These are phyloP conservation scores for Oscheius sp. DNA, from an alignment of 2,888 invertebrate genomes.

Conservation along the genomic window DNA sequence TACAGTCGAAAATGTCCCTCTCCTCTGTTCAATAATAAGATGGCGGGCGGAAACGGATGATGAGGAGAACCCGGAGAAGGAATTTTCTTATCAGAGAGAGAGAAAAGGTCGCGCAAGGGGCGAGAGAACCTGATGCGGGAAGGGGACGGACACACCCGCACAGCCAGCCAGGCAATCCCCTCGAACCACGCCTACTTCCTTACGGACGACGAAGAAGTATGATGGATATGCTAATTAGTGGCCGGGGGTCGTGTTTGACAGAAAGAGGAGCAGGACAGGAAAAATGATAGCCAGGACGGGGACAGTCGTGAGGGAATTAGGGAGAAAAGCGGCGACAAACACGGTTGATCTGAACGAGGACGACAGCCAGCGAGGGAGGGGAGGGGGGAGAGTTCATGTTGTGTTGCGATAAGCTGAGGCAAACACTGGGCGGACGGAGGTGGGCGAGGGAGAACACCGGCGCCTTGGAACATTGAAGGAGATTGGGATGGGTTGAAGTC, in stretches of 20 bases:
- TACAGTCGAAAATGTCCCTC: no score
- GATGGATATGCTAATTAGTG: conserved; percentile 21
- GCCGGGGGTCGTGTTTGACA: conserved; percentile 9
- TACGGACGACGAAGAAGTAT: not conserved
- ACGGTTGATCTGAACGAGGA: conserved; percentile 12
- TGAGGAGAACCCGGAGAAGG: not conserved
- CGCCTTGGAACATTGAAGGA: no score
- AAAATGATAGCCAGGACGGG: conserved; percentile 22
- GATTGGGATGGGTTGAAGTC: no score
- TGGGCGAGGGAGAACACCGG: not conserved
- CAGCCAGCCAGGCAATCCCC: not conserved
- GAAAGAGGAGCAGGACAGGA: not conserved
- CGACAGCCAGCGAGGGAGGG: no score
- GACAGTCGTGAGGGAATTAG: conserved; percentile 34
- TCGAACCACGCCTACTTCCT: conserved; percentile 2
- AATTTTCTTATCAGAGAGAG: conserved; percentile 24
- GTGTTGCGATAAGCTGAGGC: conserved; percentile 2
- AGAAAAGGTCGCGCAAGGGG: conserved; percentile 22
- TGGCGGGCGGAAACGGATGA: no score
- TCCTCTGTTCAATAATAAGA: no score
- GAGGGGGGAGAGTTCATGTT: not conserved
- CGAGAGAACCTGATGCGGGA: conserved; percentile 8
- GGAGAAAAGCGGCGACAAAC: conserved; percentile 33
- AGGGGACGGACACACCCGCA: not conserved
- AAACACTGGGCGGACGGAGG: not conserved